These are phyloP conservation scores for Perizoma flavofasciatum DNA, from an alignment of 2,888 invertebrate genomes.

Conservation along the genomic window DNA sequence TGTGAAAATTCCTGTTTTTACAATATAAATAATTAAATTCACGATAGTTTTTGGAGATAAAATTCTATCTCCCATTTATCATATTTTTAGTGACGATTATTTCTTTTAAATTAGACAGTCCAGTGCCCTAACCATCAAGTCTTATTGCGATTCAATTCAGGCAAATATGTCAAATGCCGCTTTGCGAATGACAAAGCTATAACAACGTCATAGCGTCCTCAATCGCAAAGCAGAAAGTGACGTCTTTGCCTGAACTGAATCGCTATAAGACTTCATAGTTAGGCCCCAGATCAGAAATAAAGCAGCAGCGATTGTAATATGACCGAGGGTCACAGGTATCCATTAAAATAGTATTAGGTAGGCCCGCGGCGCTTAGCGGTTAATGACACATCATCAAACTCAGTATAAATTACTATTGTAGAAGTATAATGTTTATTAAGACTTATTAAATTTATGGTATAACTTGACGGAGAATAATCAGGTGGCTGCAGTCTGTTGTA, in stretches of 20 bases:
- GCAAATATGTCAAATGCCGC: too few species aligned
- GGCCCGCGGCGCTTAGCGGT: conserved; percentile 50
- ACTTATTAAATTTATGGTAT: neutral
- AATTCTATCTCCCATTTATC: neutral
- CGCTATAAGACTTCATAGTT: too few species aligned
- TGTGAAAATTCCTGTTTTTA: too few species aligned
- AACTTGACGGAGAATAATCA: conserved; percentile 1
- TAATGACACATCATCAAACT: conserved; percentile 60
- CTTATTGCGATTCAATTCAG: too few species aligned
- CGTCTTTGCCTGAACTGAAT: too few species aligned
- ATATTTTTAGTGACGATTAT: neutral
- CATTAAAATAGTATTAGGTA: conserved; percentile 64
- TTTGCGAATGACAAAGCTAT: too few species aligned
- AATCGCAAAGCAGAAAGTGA: too few species aligned
- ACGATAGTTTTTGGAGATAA: too few species aligned
- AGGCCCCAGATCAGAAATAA: conserved; percentile 10
- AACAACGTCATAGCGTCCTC: too few species aligned
- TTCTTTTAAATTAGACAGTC: conserved; percentile 9
- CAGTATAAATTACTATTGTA: conserved; percentile 47
- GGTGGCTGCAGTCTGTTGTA: neutral
- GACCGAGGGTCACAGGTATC: conserved; percentile 39
- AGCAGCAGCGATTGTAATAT: conserved; percentile 18
- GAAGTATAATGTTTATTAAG: neutral
- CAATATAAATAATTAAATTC: too few species aligned
- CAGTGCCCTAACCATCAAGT: too few species aligned